Base-by-base conservation (phyloP, 2,888 invertebrate genomes). In the Heteromyza rotundicornis region DNA sequence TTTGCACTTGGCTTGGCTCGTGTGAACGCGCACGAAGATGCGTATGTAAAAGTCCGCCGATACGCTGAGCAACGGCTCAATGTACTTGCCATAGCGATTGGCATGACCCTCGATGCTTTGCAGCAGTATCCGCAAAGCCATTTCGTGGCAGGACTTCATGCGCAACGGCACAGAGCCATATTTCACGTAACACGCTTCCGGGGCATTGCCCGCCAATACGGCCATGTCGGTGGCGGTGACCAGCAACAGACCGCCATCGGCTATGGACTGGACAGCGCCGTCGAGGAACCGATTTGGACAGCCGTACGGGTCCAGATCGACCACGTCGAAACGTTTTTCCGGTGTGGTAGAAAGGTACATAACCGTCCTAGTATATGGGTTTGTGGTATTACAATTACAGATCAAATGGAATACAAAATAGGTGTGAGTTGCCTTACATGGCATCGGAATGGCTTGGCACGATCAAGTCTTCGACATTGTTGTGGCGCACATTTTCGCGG, bases 191-290 rank as follows among this genome's bases (percentile, higher is more conserved):
- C 98, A 98, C 0, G 97, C 94, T 84, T 99, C 98, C 0, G 96
- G 93, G 0, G 92, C 88, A 84, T 97, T 98, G 0, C 99, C 99
- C 61, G 97, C 97, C 51, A 99, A 82, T 0, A 98, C 92, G 0
- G 92, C 95, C 94, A 97, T 95, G 81, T 99, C 99, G 0, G 99
- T 99, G 23, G 97, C 98, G 0, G 99, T 99, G 0, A 99, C 90
- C 70, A 98, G 87, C 27, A 99, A 83, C 23, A 99, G 79, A 0
- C 98, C 98, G 14, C 93, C 92, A 68, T 93, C 90, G 53, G 86
- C 86, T 0, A 94, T 84, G 63, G 90, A 89, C 80, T 94, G 92
- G 0, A 98, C 90, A 0, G 96, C 95, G 0, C 92, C 87, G 78
- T 97, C 96, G 0, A 99, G 85, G 84, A 99, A 99, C 44, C 89